Conservation (phyloP, 2,797 vertebrate species). For the Phataginus tetradactyla region DNA sequence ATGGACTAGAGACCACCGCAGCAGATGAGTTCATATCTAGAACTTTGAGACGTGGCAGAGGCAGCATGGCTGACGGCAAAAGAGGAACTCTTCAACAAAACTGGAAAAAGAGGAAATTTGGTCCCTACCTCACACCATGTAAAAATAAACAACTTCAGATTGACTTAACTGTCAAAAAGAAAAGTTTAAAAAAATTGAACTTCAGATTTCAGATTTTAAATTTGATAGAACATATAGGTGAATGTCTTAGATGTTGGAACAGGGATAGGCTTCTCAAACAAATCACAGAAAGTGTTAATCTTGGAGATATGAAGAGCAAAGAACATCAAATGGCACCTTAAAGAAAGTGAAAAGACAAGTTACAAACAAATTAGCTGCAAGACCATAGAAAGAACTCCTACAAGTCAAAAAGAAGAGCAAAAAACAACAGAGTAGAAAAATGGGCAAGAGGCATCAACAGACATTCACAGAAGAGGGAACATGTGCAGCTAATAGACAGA, state of each 20-base stretch:
- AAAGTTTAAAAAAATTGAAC: not conserved
- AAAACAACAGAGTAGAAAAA: not conserved
- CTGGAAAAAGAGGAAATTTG: not conserved
- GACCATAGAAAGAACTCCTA: not conserved
- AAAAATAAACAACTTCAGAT: not conserved
- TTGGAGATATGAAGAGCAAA: constrained; percentile 22
- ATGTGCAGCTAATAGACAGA: not conserved
- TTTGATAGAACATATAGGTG: not conserved
- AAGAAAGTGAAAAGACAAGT: not conserved
- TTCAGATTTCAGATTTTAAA: not conserved
- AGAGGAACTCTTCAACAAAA: not conserved
- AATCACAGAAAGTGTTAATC: not conserved
- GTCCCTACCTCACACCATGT: not conserved
- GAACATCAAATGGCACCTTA: not conserved
- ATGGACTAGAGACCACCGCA: not conserved
- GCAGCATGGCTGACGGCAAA: not conserved
- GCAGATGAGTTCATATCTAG: not conserved
- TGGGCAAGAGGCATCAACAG: not conserved
- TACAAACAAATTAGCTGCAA: not conserved
- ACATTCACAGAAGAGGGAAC: not conserved
- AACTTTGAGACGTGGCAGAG: not conserved
- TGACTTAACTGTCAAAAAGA: not conserved
- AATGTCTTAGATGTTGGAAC: not conserved
- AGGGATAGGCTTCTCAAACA: not conserved
- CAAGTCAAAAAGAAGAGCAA: not conserved